phyloP scores from a whole-genome alignment of 1,140 invertebrate species.

The Drosophila fuyamai region DNA sequence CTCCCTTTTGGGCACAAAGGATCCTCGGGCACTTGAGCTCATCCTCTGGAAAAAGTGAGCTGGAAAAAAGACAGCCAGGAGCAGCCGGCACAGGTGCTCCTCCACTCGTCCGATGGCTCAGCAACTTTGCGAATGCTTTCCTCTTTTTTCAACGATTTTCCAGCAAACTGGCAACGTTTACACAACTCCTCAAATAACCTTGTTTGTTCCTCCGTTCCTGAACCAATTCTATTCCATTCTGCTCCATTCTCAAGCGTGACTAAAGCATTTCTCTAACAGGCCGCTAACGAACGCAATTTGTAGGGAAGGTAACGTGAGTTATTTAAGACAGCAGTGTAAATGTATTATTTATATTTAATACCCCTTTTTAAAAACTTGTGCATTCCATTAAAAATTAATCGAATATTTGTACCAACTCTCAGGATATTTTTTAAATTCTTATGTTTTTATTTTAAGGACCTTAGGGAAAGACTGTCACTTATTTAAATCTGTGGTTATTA shows the following conservation, averaged over 20 bases:
- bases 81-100: constrained; percentile 52
- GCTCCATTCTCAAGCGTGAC: constrained; percentile 62
- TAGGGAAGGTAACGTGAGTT: constrained; percentile 25
- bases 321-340: no score
- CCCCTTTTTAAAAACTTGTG: no score
- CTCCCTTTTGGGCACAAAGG: constrained; percentile 1
- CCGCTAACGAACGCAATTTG: constrained; percentile 56
- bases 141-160: constrained; percentile 26
- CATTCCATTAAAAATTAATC: no score
- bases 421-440: no score
- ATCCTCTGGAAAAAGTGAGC: constrained; percentile 1
- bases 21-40: constrained; percentile 55
- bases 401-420: no score
- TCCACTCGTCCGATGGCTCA: constrained; percentile 57
- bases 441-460: no score
- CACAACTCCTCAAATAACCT: constrained; percentile 29
- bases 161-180: constrained; percentile 47
- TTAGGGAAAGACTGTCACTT: no score
- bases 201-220: constrained; percentile 37
- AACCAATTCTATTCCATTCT: constrained; percentile 12
- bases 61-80: constrained; percentile 22
- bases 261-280: constrained; percentile 66
- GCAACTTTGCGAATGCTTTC: constrained; percentile 52
- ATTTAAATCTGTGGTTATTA: no score
- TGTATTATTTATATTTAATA: no score